Evolutionary conservation across 2,888 invertebrate genomes (phyloP).

Genomic region (Scaptomyza parva): DNA sequence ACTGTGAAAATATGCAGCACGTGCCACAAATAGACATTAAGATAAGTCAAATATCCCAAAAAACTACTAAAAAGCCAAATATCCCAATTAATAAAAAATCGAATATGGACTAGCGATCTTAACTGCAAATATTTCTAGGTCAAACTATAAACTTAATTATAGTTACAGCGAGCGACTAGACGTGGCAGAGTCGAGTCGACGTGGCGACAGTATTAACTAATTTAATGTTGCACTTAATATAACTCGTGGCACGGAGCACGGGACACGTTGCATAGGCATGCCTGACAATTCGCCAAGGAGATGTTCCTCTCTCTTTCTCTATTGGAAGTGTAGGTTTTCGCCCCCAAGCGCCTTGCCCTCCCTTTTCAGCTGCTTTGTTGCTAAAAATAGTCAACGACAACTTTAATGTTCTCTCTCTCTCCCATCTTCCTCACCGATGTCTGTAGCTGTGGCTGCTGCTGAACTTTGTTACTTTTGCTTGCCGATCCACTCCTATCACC

Average conservation of each 20-base stretch:
- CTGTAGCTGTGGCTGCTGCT: conserved; percentile 53
- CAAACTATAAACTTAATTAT: conserved; percentile 71
- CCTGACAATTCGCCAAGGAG: conserved; percentile 14
- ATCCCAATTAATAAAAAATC: background rate
- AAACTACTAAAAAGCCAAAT: background rate
- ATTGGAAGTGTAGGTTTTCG: background rate
- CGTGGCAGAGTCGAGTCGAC: conserved; percentile 13
- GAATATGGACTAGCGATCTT: background rate
- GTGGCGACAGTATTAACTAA: conserved; percentile 57
- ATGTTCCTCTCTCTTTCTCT: background rate
- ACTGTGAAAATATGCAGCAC: conserved; percentile 28
- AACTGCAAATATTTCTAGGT: conserved; percentile 75
- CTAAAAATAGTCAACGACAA: conserved; percentile 67
- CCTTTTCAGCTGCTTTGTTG: conserved; percentile 32
- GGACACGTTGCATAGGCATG: conserved; percentile 46
- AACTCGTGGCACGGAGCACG: conserved; percentile 57
- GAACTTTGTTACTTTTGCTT: conserved; percentile 77
- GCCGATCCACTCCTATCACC: conserved; percentile 28
- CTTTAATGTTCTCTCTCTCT: conserved; percentile 26
- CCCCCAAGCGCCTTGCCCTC: background rate
- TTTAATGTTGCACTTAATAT: conserved; percentile 81
- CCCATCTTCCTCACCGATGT: conserved; percentile 38
- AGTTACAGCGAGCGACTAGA: conserved; percentile 56
- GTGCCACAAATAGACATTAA: conserved; percentile 30
- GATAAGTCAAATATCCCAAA: background rate